A percentile compares a stretch with the other conserved stretches of the same genome.
Conservation (phyloP, 2,113 vertebrate species). For the Struthidea cinerea region DNA sequence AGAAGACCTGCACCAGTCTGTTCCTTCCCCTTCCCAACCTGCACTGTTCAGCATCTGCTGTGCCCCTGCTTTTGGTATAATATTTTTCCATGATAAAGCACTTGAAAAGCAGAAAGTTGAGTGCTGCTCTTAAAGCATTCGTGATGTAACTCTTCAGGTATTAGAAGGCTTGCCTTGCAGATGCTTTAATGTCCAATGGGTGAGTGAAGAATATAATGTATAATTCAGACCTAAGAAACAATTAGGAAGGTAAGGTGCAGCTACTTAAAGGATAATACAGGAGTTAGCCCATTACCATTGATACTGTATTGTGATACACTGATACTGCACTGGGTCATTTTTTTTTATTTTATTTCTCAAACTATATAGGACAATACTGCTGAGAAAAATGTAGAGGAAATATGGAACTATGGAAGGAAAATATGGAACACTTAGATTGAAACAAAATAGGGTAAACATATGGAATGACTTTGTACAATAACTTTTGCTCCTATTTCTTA, state of each 20-base stretch:
- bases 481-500: neutral
- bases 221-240: neutral
- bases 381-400: neutral
- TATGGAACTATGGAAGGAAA: neutral
- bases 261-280: neutral
- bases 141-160: neutral
- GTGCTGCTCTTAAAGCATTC: neutral
- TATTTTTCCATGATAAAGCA: neutral
- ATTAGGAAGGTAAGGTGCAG: neutral
- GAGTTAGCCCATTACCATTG: neutral
- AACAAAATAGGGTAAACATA: neutral
- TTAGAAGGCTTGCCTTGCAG: neutral
- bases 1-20: neutral
- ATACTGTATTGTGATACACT: neutral
- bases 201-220: neutral
- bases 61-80: neutral
- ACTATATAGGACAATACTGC: neutral
- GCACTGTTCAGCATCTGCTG: neutral
- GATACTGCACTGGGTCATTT: neutral
- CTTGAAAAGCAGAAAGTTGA: neutral
- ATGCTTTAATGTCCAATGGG: neutral
- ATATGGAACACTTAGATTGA: neutral
- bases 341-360: neutral
- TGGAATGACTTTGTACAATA: neutral
- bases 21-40: neutral